phyloP scores from a whole-genome alignment of 2,797 vertebrate genomes.

The Pseudomugil tenellus region DNA sequence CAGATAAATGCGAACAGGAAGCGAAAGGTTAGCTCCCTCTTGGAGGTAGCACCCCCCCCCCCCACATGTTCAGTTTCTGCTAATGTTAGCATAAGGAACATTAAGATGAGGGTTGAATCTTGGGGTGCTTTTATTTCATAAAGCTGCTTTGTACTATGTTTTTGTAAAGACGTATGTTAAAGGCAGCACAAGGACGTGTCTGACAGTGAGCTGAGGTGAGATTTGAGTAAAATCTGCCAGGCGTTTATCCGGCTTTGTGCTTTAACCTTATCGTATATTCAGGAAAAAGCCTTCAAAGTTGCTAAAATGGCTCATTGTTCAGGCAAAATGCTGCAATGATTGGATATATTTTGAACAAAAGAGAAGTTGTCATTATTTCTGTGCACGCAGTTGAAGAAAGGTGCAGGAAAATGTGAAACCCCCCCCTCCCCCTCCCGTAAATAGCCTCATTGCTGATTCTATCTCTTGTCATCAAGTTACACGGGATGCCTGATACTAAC shows the following conservation, averaged over 20 bases:
- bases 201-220: conserved; percentile 10
- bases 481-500: too few relatives aligned
- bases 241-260: conserved; percentile 6
- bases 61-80: too few relatives aligned
- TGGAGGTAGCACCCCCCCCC: too few relatives aligned
- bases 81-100: too few relatives aligned
- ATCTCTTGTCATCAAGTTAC: too few relatives aligned
- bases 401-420: conserved; percentile 6
- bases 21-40: too few relatives aligned
- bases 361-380: conserved; percentile 43
- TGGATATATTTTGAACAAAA: conserved; percentile 53
- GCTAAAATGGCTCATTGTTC: conserved; percentile 49
- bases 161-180: background rate
- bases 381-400: conserved; percentile 2
- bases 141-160: background rate
- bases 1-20: too few relatives aligned
- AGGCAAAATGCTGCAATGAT: conserved; percentile 37
- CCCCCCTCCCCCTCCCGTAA: too few relatives aligned
- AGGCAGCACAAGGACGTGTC: background rate
- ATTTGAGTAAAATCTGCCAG: conserved; percentile 17
- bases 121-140: background rate
- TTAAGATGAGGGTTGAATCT: too few relatives aligned
- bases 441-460: too few relatives aligned
- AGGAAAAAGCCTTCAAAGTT: conserved; percentile 29
- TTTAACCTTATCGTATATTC: conserved; percentile 35